phyloP scores from a whole-genome alignment of 2,797 vertebrate species.

The Gallinago solitaria region DNA sequence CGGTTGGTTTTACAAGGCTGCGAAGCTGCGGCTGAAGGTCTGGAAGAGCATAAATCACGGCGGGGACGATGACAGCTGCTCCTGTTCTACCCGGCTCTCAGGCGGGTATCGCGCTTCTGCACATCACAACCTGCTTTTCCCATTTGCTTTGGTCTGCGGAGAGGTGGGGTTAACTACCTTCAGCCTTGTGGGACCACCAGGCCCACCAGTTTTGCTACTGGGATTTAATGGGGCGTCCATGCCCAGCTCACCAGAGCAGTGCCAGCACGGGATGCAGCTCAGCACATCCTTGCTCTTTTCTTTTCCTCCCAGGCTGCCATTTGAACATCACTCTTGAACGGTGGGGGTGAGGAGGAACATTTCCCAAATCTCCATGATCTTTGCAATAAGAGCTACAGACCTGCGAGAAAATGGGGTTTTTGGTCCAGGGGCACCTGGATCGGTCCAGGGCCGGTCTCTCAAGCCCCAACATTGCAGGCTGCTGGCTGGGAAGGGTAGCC shows the following conservation, averaged over 20 bases:
- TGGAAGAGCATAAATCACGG: neutral
- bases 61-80: neutral
- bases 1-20: neutral
- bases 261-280: neutral
- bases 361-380: neutral
- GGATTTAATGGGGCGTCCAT: too few species aligned
- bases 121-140: neutral
- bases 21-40: neutral
- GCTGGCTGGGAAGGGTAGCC: neutral
- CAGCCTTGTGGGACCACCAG: neutral
- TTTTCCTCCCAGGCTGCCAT: neutral
- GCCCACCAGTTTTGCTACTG: neutral
- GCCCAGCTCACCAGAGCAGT: neutral
- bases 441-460: neutral
- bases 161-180: neutral
- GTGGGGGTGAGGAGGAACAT: fast-evolving
- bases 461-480: neutral
- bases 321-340: neutral
- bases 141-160: neutral
- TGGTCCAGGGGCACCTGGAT: too few species aligned
- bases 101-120: neutral
- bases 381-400: neutral
- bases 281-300: neutral
- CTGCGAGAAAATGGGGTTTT: too few species aligned
- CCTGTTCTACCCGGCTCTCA: neutral